Evolutionary conservation across 2,113 vertebrate genomes (phyloP), one percentile per base, ranked within the genome.

Genomic region (Carassius carassius): DNA sequence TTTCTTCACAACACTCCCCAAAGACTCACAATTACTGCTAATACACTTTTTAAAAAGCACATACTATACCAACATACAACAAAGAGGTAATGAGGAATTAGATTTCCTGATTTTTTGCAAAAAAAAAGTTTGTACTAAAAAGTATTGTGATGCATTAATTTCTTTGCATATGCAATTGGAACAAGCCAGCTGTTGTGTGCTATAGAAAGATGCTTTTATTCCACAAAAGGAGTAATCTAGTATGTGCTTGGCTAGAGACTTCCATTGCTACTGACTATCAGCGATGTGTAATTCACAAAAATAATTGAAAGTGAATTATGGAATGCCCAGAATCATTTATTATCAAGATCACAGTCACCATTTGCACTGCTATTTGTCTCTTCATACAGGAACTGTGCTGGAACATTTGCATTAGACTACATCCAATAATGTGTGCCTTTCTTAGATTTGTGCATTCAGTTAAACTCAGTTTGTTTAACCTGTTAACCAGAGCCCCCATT

Each of bases 131-230:
- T 14, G 14, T 65, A 29, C 62, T 65, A 13, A 25, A 65, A 29
- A 29, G 14, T 78, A 37, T 17, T 41, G 3, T 44, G 13, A 17
- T 62, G 13, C 32, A 37, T n/a, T 60, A 0, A 60, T 78, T 60
- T 37, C 4, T 35, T 35, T 11, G 1, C 25, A 77, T 7, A 74
- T 74, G 21, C 41, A 49, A 3, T 25, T 35, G 76, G 25, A 77
- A n/a, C 29, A 78, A 78, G 6, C 19, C 41, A 51, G 47, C 73
- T 29, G 47, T 75, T 4, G 23, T 78, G 54, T 16, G 32, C 58
- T 63, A 44, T 23, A 63, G 2, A 63, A 63, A 23, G 73, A 47
- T 63, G 77, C 77, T 65, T 62, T 79, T 29, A 63, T 79, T 79
- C 14, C 78, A 23, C 11, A 41, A 79, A 37, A 23, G 17, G n/a